phyloP scores from a whole-genome alignment of 2,888 invertebrate species.

The Mellilla xanthometata region DNA sequence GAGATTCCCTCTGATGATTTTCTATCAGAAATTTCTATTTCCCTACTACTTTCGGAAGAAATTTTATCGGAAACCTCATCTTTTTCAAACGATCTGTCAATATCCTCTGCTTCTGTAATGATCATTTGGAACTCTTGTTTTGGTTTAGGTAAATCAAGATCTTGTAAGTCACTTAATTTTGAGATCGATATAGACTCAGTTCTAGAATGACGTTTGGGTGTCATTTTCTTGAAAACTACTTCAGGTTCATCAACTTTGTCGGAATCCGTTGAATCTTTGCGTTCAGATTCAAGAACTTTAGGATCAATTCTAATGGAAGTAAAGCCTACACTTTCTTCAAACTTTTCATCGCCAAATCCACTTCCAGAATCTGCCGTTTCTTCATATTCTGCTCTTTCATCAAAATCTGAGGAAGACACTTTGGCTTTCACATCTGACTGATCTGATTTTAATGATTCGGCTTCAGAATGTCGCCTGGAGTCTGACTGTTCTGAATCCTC shows the following conservation, averaged over 20 bases:
- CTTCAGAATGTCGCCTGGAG: slow-evolving; percentile 76
- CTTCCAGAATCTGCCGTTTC: slow-evolving; percentile 76
- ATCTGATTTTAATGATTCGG: slow-evolving; percentile 77
- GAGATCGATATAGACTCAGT: slow-evolving; percentile 74
- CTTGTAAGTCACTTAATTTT: slow-evolving; percentile 68
- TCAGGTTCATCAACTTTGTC: slow-evolving; percentile 61
- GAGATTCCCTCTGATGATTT: slow-evolving; percentile 79
- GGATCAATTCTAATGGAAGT: slow-evolving; percentile 67
- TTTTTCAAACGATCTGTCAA: slow-evolving; percentile 68
- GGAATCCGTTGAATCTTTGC: slow-evolving; percentile 61
- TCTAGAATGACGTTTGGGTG: slow-evolving; percentile 73
- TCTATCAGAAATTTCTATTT: slow-evolving; percentile 75
- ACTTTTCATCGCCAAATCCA: slow-evolving; percentile 76
- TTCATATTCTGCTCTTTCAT: slow-evolving; percentile 76
- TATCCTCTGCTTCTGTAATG: slow-evolving; percentile 76
- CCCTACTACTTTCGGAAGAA: slow-evolving; percentile 77
- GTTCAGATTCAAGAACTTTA: slow-evolving; percentile 54
- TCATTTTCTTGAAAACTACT: slow-evolving; percentile 69
- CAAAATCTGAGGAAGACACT: slow-evolving; percentile 77
- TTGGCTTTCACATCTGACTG: slow-evolving; percentile 75
- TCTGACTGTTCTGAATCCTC: slow-evolving; percentile 79
- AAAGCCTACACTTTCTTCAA: slow-evolving; percentile 74
- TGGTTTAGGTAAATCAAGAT: slow-evolving; percentile 49
- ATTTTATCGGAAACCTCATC: slow-evolving; percentile 77
- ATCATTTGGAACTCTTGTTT: slow-evolving; percentile 75